Conservation (phyloP, 1,140 invertebrate species). For the Oryzaephilus surinamensis region DNA sequence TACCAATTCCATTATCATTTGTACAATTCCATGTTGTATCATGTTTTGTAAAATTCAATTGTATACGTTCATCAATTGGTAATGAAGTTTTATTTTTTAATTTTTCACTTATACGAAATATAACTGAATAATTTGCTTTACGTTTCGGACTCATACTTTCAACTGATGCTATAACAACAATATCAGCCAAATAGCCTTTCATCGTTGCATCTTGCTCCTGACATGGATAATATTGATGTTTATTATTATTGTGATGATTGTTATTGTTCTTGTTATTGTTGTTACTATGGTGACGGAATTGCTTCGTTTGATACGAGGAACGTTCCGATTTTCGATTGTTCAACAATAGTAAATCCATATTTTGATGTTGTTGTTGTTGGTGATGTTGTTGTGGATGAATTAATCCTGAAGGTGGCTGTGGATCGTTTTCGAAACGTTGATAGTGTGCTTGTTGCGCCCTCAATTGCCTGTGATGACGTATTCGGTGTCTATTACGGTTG, state of each 20-base stretch:
- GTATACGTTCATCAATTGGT: slow-evolving; percentile 8
- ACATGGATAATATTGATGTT: slow-evolving; percentile 6
- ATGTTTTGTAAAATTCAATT: slow-evolving; percentile 5
- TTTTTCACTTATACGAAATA: slow-evolving; percentile 22
- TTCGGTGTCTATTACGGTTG: slow-evolving; percentile 3
- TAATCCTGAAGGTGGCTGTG: neutral
- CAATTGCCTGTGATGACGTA: slow-evolving; percentile 12
- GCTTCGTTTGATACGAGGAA: slow-evolving; percentile 15
- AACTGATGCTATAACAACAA: slow-evolving; percentile 25
- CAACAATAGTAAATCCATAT: slow-evolving; percentile 1
- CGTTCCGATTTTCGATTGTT: slow-evolving; percentile 6
- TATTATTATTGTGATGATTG: slow-evolving; percentile 1
- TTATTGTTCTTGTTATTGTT: slow-evolving; percentile 7
- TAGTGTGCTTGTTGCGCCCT: slow-evolving; percentile 4
- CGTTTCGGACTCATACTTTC: slow-evolving; percentile 22
- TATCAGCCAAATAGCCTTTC: slow-evolving; percentile 27
- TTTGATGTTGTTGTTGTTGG: slow-evolving; percentile 1
- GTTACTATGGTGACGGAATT: slow-evolving; percentile 1
- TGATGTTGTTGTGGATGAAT: slow-evolving; percentile 5
- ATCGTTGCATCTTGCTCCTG: slow-evolving; percentile 22
- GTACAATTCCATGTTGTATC: slow-evolving; percentile 4
- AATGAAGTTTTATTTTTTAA: slow-evolving; percentile 18
- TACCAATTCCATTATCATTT: too few relatives aligned
- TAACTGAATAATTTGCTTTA: slow-evolving; percentile 18
- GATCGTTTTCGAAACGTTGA: slow-evolving; percentile 3